Evolutionary conservation across 2,888 invertebrate genomes (phyloP).

Genomic region (Acronicta aceris): DNA sequence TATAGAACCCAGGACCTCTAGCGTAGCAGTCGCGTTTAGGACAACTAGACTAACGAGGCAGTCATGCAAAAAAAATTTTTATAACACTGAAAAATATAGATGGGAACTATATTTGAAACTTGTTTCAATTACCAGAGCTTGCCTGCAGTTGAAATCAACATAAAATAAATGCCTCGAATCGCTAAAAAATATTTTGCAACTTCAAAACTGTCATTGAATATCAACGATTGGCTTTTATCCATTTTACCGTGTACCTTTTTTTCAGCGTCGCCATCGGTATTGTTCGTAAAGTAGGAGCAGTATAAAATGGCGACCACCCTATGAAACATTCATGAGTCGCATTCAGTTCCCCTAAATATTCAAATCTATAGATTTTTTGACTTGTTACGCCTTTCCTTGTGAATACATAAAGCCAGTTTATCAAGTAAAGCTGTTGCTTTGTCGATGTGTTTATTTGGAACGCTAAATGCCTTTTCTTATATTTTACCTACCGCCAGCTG

Average conservation of each 20-base stretch:
- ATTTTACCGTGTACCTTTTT: slow-evolving; percentile 45
- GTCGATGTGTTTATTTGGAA: slow-evolving; percentile 7
- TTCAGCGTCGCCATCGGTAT: slow-evolving; percentile 50
- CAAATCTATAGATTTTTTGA: slow-evolving; percentile 56
- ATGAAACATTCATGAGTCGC: slow-evolving; percentile 75
- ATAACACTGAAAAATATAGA: no score
- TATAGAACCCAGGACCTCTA: no score
- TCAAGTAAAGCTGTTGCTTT: slow-evolving; percentile 42
- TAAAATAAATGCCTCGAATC: slow-evolving; percentile 7
- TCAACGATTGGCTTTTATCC: slow-evolving; percentile 34
- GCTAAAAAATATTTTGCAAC: slow-evolving; percentile 31
- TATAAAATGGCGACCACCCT: slow-evolving; percentile 66
- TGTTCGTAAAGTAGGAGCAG: slow-evolving; percentile 55
- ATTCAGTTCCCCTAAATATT: slow-evolving; percentile 58
- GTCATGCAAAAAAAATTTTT: no score
- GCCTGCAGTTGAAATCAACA: no score
- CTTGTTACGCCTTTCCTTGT: slow-evolving; percentile 36
- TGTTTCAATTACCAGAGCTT: no score
- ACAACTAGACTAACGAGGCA: no score
- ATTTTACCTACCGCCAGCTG: background rate
- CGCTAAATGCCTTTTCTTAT: background rate
- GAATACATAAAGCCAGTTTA: slow-evolving; percentile 30
- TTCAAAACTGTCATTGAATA: slow-evolving; percentile 39
- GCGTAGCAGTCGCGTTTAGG: no score
- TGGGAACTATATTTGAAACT: no score